These are phyloP conservation scores for Megaceryle alcyon DNA, from an alignment of 2,797 vertebrate genomes.

Conservation along the genomic window DNA sequence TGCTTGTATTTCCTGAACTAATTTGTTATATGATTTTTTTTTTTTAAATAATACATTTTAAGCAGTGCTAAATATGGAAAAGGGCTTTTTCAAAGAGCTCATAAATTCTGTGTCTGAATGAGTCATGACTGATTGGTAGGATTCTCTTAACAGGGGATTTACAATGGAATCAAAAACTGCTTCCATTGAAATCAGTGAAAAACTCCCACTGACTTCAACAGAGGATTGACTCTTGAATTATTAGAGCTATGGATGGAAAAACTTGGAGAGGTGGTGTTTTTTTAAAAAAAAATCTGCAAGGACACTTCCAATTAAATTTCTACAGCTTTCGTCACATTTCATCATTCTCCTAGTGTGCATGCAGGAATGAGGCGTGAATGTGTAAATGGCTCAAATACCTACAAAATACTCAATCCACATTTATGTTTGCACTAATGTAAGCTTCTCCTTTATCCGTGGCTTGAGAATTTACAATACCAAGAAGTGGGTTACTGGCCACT, in stretches of 20 bases:
- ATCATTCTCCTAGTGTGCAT: not conserved
- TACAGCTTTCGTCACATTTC: not conserved
- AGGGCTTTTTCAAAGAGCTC: constrained; percentile 45
- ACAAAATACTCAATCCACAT: not conserved
- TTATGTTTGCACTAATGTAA: not conserved
- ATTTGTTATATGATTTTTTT: not conserved
- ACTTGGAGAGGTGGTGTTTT: not conserved
- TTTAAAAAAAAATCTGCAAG: constrained; percentile 14
- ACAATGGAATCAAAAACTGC: constrained; percentile 20
- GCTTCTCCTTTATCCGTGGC: not conserved
- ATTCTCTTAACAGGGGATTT: constrained; percentile 59
- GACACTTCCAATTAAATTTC: not conserved
- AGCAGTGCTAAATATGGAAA: constrained; percentile 30
- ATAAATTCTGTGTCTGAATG: constrained; percentile 53
- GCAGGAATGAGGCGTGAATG: not conserved
- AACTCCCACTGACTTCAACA: constrained; percentile 2
- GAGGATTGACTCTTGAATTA: not conserved
- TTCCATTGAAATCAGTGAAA: not conserved
- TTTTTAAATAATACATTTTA: constrained; percentile 47
- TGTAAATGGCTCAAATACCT: not conserved
- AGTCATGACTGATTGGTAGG: constrained; percentile 59
- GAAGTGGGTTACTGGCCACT: not conserved
- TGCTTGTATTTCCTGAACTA: constrained; percentile 52
- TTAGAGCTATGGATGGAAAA: not conserved
- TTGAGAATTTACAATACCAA: not conserved